These are phyloP conservation scores for Triplophysa siluroides DNA, from an alignment of 2,113 vertebrate species.

Conservation along the genomic window DNA sequence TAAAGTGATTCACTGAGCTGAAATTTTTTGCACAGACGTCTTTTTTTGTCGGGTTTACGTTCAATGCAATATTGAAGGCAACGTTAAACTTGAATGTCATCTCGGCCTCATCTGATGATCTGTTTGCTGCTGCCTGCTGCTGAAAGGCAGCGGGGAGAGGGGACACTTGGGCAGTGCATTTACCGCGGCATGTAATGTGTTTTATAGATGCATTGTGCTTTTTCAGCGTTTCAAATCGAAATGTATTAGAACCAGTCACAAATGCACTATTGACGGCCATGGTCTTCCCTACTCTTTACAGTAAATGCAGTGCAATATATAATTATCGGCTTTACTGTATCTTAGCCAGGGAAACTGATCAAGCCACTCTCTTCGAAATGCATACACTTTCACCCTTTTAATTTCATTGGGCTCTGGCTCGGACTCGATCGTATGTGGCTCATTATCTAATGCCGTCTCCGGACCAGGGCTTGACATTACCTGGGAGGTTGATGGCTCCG, in stretches of 20 bases:
- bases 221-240: constrained; percentile 28
- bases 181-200: constrained; percentile 25
- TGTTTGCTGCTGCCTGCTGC: constrained; percentile 27
- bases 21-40: too few species aligned
- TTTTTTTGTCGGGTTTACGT: too few species aligned
- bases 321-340: constrained; percentile 15
- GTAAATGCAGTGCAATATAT: constrained; percentile 26
- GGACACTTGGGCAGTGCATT: not conserved
- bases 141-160: constrained; percentile 36
- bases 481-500: not conserved
- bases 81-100: constrained; percentile 31
- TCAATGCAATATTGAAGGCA: constrained; percentile 37
- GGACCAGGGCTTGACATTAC: constrained; percentile 13
- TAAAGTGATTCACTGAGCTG: too few species aligned
- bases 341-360: constrained; percentile 7
- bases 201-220: constrained; percentile 35
- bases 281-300: constrained; percentile 28
- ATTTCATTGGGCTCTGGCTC: constrained; percentile 19
- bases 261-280: constrained; percentile 26
- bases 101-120: constrained; percentile 13
- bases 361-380: constrained; percentile 3
- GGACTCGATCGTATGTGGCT: constrained; percentile 6
- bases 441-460: constrained; percentile 13
- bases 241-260: constrained; percentile 26
- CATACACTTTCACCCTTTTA: not conserved